Evolutionary conservation across 2,888 invertebrate species (phyloP), one percentile per base, ranked within the genome.

Genomic region (Phortica magna): DNA sequence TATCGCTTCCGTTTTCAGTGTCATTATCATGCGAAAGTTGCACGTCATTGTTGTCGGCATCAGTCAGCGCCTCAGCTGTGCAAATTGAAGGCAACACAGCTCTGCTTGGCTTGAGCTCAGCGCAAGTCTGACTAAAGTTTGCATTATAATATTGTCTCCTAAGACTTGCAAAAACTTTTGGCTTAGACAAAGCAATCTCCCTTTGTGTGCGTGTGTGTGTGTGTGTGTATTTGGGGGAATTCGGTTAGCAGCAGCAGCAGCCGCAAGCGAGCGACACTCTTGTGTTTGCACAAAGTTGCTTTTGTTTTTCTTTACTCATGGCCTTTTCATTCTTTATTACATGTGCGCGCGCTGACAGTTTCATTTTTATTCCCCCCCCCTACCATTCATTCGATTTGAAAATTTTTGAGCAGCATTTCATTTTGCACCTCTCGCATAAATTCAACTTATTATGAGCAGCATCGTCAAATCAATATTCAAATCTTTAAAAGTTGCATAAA

Each of bases 1-100:
- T 71, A 12, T 10, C 31, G 31, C 42, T 55, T 31, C 10, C 70
- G 14, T 22, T 9, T 43, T 70, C 22, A 59, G 6, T 12, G 22
- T 53, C 48, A 70, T 65, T 65, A 59, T 17, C 59, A 65, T 65
- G 39, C 65, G 39, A 65, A 65, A 65, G 31, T 65, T 65, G 64
- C 64, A 64, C 39, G 39, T 65, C 41, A 39, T 39, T 65, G 65
- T 41, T 41, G 59, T 4, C 12, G 3, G 48, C 48, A 31, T 31
- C 31, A 31, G 12, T 14, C 53, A n/a, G 4, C 19, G 59, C 19
- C 17, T 10, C 59, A 14, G 59, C n/a, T 17, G 0, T 59, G 7
- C 17, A 12, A n/a, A 17, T 59, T 59, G 59, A 59, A 59, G 17
- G n/a, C 7, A 59, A 17, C 59, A 9, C 59, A 59, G 59, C 17